phyloP scores from a whole-genome alignment of 2,113 vertebrate genomes.

The Petroica traversi region DNA sequence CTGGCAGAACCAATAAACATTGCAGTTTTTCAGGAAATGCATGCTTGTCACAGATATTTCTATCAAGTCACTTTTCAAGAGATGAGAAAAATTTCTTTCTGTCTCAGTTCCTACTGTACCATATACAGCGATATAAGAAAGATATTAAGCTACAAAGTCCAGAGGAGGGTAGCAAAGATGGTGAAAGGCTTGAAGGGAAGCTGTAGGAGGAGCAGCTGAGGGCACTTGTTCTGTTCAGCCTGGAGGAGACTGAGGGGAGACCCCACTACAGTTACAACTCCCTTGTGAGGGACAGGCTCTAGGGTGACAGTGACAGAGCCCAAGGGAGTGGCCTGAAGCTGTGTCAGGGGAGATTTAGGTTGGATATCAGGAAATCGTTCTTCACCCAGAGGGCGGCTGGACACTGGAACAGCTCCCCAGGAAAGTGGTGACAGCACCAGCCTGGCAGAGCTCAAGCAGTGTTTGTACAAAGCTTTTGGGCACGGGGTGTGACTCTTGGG shows the following conservation, averaged over 20 bases:
- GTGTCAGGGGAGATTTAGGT: background rate
- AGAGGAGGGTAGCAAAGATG: background rate
- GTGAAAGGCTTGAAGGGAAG: background rate
- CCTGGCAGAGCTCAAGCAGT: background rate
- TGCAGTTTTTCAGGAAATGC: background rate
- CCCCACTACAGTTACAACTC: accelerated
- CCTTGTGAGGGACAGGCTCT: accelerated
- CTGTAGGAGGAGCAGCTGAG: accelerated
- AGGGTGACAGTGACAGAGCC: background rate
- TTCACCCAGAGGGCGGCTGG: too few species aligned
- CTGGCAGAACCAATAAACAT: background rate
- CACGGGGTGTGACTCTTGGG: background rate
- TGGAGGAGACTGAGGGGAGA: background rate
- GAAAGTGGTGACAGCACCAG: background rate
- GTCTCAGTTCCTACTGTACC: accelerated
- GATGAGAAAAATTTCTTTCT: background rate
- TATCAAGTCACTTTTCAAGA: background rate
- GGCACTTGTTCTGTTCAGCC: background rate
- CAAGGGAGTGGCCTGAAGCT: background rate
- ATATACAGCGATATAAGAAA: background rate
- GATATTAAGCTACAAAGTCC: background rate
- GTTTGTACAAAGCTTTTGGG: background rate
- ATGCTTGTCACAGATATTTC: background rate
- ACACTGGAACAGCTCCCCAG: background rate
- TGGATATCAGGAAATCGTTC: background rate